phyloP scores from a whole-genome alignment of 2,797 vertebrate genomes.

The Hippocampus kuda region DNA sequence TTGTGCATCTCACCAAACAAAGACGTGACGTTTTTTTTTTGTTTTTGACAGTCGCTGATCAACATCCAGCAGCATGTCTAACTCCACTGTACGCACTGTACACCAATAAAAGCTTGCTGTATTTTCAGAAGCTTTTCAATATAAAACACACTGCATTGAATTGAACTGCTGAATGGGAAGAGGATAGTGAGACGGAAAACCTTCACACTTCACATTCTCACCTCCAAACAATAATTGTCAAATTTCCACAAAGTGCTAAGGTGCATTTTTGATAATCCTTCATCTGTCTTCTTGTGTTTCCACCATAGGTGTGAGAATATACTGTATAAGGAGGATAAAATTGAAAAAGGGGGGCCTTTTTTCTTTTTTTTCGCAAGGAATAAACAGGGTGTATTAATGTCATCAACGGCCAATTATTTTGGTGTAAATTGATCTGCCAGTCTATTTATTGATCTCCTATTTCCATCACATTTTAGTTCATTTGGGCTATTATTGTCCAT shows the following conservation, averaged over 20 bases:
- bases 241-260: neutral
- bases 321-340: slow-evolving; percentile 13
- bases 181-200: neutral
- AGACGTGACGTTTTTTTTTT: neutral
- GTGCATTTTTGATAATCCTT: neutral
- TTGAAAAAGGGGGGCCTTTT: slow-evolving; percentile 5
- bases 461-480: slow-evolving; percentile 42
- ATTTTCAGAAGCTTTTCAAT: neutral
- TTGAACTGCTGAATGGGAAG: neutral
- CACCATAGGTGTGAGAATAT: too few species aligned
- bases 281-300: neutral
- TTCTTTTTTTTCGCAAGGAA: slow-evolving; percentile 28
- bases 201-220: neutral
- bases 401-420: slow-evolving; percentile 39
- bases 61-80: neutral
- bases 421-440: slow-evolving; percentile 41
- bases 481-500: slow-evolving; percentile 29
- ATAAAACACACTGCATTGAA: neutral
- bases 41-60: neutral
- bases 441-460: slow-evolving; percentile 58
- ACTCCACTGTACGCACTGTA: neutral
- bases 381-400: slow-evolving; percentile 34
- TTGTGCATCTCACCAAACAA: neutral
- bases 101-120: neutral
- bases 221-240: neutral